A percentile compares a stretch with the other conserved stretches of the same genome.
These are phyloP conservation scores for Macrocentrus cingulum DNA, from an alignment of 1,140 invertebrate genomes.

Conservation along the genomic window DNA sequence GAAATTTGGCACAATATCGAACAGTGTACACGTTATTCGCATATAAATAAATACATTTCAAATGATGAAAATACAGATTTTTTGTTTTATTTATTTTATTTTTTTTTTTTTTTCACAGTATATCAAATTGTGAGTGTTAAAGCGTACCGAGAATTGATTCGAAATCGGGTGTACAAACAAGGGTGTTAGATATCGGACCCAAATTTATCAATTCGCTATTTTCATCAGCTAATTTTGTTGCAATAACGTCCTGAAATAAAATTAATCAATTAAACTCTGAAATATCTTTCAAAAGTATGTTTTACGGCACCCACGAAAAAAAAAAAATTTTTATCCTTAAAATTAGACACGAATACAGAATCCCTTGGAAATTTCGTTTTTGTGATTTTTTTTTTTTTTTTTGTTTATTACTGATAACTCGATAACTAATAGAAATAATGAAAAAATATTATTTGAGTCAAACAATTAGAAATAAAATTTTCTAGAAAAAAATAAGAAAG, in stretches of 20 bases:
- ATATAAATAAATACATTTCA: slow-evolving; percentile 33
- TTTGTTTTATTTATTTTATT: background rate
- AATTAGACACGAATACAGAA: too few relatives aligned
- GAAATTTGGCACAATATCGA: slow-evolving; percentile 7
- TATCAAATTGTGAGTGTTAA: slow-evolving; percentile 33
- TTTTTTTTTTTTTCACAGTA: too few relatives aligned
- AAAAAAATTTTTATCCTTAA: too few relatives aligned
- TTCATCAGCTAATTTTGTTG: slow-evolving; percentile 42
- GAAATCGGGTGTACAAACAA: slow-evolving; percentile 51
- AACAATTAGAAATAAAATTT: too few relatives aligned
- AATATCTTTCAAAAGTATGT: too few relatives aligned
- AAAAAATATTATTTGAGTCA: too few relatives aligned
- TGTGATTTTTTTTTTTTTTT: too few relatives aligned
- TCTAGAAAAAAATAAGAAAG: too few relatives aligned
- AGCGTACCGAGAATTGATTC: slow-evolving; percentile 41
- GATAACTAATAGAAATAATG: too few relatives aligned
- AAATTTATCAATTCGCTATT: slow-evolving; percentile 50
- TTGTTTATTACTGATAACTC: too few relatives aligned
- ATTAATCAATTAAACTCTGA: slow-evolving; percentile 14
- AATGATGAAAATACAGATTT: slow-evolving; percentile 15
- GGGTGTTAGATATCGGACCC: slow-evolving; percentile 41
- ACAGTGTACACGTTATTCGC: slow-evolving; percentile 16
- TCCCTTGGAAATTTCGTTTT: too few relatives aligned
- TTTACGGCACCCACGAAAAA: too few relatives aligned
- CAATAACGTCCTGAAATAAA: slow-evolving; percentile 47